These are phyloP conservation scores for Poeciliopsis paucimaculata DNA, from an alignment of 2,797 vertebrate species.

Conservation along the genomic window DNA sequence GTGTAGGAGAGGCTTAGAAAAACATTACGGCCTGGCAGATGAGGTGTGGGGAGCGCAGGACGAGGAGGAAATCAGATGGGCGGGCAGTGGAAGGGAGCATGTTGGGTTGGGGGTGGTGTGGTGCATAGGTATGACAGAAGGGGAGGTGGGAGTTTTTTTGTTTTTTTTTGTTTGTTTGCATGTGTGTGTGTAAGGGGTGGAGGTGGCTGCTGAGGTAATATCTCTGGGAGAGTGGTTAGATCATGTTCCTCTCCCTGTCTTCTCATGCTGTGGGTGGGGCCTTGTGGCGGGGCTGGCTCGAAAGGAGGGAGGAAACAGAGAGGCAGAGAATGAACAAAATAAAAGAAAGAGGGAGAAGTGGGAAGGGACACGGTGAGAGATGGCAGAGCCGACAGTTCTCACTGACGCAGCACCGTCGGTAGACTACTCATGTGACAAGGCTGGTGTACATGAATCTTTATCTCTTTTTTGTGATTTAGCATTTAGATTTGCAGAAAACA, in stretches of 20 bases:
- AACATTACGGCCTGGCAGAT: constrained; percentile 79
- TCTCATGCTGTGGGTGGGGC: constrained; percentile 77
- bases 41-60: constrained; percentile 74
- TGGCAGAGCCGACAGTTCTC: constrained; percentile 53
- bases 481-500: constrained; percentile 1
- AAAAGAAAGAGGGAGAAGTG: constrained; percentile 8
- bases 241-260: constrained; percentile 76
- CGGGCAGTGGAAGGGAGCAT: constrained; percentile 42
- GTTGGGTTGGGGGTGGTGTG: constrained; percentile 43
- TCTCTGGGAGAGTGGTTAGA: constrained; percentile 71
- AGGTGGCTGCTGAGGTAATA: constrained; percentile 72
- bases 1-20: constrained; percentile 89
- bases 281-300: constrained; percentile 60
- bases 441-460: constrained; percentile 72
- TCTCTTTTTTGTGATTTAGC: constrained; percentile 8
- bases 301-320: constrained; percentile 53
- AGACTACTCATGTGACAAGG: constrained; percentile 70
- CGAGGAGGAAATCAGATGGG: constrained; percentile 62
- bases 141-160: constrained; percentile 62
- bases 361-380: constrained; percentile 46
- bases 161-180: constrained; percentile 37
- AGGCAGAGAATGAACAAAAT: constrained; percentile 20
- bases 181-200: constrained; percentile 53
- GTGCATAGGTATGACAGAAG: constrained; percentile 57
- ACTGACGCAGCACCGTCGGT: constrained; percentile 56